Evolutionary conservation across 2,113 vertebrate species (phyloP), one percentile per base, ranked within the genome.

Genomic region (Tragelaphus buxtoni): DNA sequence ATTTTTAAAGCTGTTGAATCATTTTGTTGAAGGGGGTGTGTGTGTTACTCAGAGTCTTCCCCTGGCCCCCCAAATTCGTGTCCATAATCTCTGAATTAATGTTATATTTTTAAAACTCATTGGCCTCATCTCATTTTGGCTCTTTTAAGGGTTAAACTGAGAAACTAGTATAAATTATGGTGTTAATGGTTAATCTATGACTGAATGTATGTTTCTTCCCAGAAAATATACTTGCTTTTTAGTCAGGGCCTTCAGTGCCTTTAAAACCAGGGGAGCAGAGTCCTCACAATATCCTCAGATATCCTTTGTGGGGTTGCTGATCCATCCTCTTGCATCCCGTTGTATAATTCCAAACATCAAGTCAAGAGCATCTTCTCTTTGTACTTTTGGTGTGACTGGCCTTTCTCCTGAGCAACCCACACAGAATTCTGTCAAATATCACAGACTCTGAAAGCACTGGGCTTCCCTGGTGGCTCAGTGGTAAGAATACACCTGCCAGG

Each of bases 181-280:
- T 16, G 10, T 86, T 90, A 51, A 84, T 72, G 51, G 39, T 26
- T 90, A 77, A 77, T 60, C 35, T 95, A n/a, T 61, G 24, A 45
- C 84, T 92, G 58, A 90, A 60, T 56, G 60, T 55, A 7, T 92
- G 89, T 91, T 55, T 91, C 42, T 92, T 92, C 69, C 84, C 55
- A 84, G 58, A 94, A 93, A 93, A 87, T 72, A 45, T 16, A 60
- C 24, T 56, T 94, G 16, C 35, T 93, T 93, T 94, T 92, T 55
- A 91, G 83, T 85, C 42, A 63, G 90, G 26, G 26, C 32, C 8
- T 90, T 91, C 20, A 20, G 32, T 60, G 55, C 77, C 86, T 88
- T 97, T 85, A 51, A 86, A 72, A 42, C 7, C 28, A 61, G 77
- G 30, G 22, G 26, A 63, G 7, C 22, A 32, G 63, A 9, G 13